Evolutionary conservation across 2,888 invertebrate species (phyloP).

Genomic region (Leptinotarsa tumamoca): DNA sequence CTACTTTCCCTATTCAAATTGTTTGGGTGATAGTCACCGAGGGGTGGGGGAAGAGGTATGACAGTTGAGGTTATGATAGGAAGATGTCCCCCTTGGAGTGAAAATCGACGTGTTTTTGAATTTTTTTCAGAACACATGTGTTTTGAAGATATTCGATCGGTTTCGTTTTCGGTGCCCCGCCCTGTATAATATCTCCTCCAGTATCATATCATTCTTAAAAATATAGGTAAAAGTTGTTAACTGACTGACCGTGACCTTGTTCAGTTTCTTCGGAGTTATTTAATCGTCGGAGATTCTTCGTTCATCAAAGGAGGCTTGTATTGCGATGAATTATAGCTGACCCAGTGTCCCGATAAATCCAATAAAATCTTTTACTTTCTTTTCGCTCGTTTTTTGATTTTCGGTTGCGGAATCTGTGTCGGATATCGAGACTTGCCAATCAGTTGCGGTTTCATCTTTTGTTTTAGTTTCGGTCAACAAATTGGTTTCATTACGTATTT

Average conservation of each 20-base stretch:
- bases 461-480: background rate
- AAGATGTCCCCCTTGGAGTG: too few species aligned
- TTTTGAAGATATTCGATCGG: too few species aligned
- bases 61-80: too few species aligned
- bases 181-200: background rate
- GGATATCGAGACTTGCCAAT: conserved; percentile 11
- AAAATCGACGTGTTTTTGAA: too few species aligned
- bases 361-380: conserved; percentile 27
- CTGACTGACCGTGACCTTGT: conserved; percentile 17
- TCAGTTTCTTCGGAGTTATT: conserved; percentile 10
- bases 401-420: background rate
- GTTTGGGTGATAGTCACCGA: too few species aligned
- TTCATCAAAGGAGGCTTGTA: conserved; percentile 10
- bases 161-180: too few species aligned
- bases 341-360: conserved; percentile 26
- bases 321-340: conserved; percentile 18
- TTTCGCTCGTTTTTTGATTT: conserved; percentile 1
- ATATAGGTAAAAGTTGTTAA: conserved; percentile 11
- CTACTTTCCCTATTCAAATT: too few species aligned
- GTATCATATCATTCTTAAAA: background rate
- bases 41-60: too few species aligned
- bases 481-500: too few species aligned
- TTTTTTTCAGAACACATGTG: too few species aligned
- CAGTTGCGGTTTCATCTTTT: conserved; percentile 1
- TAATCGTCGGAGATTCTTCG: conserved; percentile 17